Percentiles rank a stretch among this genome's conserved stretches.
Evolutionary conservation across 2,113 vertebrate species (phyloP).

Genomic region (Myiopsitta monachus): DNA sequence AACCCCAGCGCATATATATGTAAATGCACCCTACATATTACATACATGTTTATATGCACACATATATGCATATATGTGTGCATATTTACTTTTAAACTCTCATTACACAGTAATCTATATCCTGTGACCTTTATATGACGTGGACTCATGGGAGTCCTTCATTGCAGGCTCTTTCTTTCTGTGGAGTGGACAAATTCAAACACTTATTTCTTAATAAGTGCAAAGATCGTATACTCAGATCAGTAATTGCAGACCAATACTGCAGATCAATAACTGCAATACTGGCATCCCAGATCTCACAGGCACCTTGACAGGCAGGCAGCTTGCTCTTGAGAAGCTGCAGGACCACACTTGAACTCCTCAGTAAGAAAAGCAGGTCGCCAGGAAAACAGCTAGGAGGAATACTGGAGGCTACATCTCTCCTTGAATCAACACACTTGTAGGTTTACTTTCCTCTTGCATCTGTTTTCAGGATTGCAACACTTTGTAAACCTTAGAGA

Average conservation of each 20-base stretch:
- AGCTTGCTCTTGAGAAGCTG: background rate
- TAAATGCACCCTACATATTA: background rate
- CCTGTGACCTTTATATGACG: background rate
- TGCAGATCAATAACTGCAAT: background rate
- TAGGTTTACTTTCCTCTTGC: background rate
- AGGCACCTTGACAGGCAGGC: background rate
- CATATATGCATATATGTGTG: background rate
- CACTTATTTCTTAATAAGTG: background rate
- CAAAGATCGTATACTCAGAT: background rate
- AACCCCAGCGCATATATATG: background rate
- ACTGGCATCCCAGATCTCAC: background rate
- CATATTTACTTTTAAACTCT: background rate
- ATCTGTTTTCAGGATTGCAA: background rate
- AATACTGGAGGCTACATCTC: background rate
- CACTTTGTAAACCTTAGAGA: background rate
- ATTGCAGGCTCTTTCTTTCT: background rate
- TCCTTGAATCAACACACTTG: background rate
- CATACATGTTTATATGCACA: background rate
- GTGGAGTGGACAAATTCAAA: background rate
- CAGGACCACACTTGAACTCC: background rate
- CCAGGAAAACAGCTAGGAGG: background rate
- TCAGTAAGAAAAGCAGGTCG: background rate
- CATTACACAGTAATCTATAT: background rate
- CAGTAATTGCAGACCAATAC: background rate
- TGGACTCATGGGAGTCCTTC: background rate